A percentile compares a stretch with the other conserved stretches of the same genome.
phyloP scores from a whole-genome alignment of 2,113 vertebrate species.

The Oceanodroma tethys region DNA sequence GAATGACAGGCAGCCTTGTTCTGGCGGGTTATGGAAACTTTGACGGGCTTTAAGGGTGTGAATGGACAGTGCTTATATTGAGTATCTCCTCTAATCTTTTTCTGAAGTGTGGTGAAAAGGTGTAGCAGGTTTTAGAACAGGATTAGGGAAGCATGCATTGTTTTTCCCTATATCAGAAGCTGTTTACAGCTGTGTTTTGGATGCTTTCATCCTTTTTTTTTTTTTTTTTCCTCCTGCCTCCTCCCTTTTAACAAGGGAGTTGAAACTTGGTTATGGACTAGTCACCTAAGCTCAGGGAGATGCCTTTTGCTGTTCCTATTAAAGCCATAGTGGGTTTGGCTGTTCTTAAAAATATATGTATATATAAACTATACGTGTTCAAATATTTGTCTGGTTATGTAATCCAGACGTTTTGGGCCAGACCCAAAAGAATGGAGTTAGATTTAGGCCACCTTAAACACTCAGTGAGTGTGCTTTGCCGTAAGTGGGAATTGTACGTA shows the following conservation, averaged over 20 bases:
- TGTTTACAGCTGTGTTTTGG: neutral
- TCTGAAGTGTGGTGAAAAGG: neutral
- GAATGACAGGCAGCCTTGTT: neutral
- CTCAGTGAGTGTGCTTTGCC: neutral
- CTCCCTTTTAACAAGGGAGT: neutral
- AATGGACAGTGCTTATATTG: rapidly evolving
- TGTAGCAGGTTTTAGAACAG: neutral
- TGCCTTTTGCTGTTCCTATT: neutral
- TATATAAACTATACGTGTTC: neutral
- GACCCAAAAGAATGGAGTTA: neutral
- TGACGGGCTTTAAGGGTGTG: neutral
- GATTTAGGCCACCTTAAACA: neutral
- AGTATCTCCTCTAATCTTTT: neutral
- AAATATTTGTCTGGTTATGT: neutral
- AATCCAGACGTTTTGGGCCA: neutral
- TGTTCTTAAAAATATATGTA: neutral
- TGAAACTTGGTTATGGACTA: neutral
- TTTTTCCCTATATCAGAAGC: neutral
- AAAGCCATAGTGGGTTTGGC: neutral
- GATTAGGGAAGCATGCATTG: neutral
- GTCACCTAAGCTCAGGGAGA: neutral
- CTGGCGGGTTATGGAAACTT: rapidly evolving
- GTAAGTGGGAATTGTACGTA: neutral
- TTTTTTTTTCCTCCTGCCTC: neutral
- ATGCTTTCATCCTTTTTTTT: neutral